Evolutionary conservation across 2,113 vertebrate species (phyloP).

Genomic region (Connochaetes taurinus): DNA sequence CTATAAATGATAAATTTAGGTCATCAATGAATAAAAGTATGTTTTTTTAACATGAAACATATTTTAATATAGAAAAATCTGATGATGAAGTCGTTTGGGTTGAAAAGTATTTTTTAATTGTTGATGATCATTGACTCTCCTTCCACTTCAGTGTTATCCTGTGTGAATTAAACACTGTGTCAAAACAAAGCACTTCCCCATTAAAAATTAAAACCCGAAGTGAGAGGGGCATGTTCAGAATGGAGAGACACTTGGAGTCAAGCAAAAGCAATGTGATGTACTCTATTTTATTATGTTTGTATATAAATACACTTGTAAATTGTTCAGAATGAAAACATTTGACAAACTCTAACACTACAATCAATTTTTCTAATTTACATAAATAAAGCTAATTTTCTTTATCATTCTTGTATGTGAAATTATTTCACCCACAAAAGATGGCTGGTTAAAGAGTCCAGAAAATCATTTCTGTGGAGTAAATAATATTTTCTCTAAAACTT

Average conservation of each 20-base stretch:
- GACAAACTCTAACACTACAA: slow-evolving; percentile 77
- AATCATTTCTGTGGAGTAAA: not conserved
- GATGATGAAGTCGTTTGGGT: slow-evolving; percentile 57
- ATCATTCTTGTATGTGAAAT: slow-evolving; percentile 63
- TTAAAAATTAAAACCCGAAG: slow-evolving; percentile 54
- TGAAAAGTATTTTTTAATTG: slow-evolving; percentile 75
- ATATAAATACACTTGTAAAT: slow-evolving; percentile 83
- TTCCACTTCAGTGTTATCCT: slow-evolving; percentile 63
- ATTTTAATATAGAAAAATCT: slow-evolving; percentile 78
- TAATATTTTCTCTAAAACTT: not conserved
- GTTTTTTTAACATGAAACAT: slow-evolving; percentile 74
- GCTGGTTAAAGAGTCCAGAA: slow-evolving; percentile 15
- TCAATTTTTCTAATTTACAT: slow-evolving; percentile 82
- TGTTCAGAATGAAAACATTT: slow-evolving; percentile 81
- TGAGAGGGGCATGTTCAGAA: slow-evolving; percentile 41
- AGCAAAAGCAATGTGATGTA: slow-evolving; percentile 69
- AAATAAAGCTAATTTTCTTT: slow-evolving; percentile 88
- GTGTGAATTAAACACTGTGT: slow-evolving; percentile 67
- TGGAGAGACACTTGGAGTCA: slow-evolving; percentile 72
- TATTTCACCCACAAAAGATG: slow-evolving; percentile 38
- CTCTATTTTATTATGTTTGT: slow-evolving; percentile 85
- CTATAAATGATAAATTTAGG: slow-evolving; percentile 56
- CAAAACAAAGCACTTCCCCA: slow-evolving; percentile 55
- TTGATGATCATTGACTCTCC: slow-evolving; percentile 54
- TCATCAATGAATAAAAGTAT: slow-evolving; percentile 56